Evolutionary conservation across 2,113 vertebrate species (phyloP).

Genomic region (Psittacula cyanocephala): DNA sequence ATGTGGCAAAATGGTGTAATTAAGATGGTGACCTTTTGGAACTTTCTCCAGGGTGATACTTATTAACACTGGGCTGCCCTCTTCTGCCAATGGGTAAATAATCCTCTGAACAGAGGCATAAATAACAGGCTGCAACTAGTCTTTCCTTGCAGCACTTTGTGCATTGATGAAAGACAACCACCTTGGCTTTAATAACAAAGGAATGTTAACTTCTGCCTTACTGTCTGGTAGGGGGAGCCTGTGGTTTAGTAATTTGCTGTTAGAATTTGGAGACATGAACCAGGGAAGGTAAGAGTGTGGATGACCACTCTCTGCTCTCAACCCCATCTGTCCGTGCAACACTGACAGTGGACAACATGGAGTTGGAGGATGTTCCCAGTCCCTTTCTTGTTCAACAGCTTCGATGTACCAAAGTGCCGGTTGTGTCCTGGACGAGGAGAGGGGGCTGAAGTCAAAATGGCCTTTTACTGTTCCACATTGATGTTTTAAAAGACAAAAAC

Average conservation of each 20-base stretch:
- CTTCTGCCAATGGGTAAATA: not conserved
- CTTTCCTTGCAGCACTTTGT: not conserved
- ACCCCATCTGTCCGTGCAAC: not conserved
- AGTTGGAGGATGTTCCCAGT: not conserved
- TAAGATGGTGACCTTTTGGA: not conserved
- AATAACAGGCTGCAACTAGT: not conserved
- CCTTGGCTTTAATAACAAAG: not conserved
- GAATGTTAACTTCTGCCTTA: not conserved
- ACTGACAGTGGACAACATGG: not conserved
- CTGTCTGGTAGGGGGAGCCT: not conserved
- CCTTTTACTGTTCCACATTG: not conserved
- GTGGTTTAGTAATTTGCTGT: not conserved
- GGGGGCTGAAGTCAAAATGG: not conserved
- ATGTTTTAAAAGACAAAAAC: not conserved
- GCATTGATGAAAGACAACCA: not conserved
- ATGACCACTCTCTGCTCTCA: not conserved
- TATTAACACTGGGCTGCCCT: not conserved
- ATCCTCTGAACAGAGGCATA: not conserved
- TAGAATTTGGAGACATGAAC: not conserved
- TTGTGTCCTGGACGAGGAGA: not conserved
- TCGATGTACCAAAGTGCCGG: not conserved
- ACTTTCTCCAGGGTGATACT: not conserved
- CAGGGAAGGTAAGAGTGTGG: fast-evolving
- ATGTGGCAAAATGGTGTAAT: not conserved
- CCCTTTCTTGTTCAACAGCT: not conserved